Conservation (phyloP, 2,888 invertebrate genomes). For the Rhabditoides inermis region DNA sequence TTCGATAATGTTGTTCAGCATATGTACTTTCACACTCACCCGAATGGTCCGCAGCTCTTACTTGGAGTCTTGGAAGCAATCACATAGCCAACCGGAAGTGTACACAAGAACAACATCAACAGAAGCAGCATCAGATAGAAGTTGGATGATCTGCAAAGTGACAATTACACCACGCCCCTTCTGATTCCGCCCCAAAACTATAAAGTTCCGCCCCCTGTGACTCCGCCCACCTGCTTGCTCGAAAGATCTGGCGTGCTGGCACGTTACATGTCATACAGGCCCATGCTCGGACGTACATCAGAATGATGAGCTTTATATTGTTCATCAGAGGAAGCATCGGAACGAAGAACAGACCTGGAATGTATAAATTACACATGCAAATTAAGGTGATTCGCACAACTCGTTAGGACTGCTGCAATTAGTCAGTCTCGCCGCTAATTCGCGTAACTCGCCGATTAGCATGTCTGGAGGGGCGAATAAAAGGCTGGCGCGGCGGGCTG, state of each 20-base stretch:
- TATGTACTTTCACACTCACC: conserved; percentile 48
- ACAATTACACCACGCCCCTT: too few relatives aligned
- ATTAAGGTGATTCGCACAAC: too few relatives aligned
- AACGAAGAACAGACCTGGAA: conserved; percentile 90
- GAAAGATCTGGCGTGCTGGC: conserved; percentile 84
- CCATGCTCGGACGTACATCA: conserved; percentile 93
- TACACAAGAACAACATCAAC: conserved; percentile 89
- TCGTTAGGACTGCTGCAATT: too few relatives aligned
- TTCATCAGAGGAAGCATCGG: conserved; percentile 84
- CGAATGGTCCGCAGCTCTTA: conserved; percentile 92
- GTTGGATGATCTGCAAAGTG: conserved; percentile 66
- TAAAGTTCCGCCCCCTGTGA: too few relatives aligned
- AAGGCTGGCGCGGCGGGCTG: too few relatives aligned
- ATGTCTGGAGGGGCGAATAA: too few relatives aligned
- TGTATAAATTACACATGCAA: too few relatives aligned
- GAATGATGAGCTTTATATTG: conserved; percentile 76
- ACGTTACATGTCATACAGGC: conserved; percentile 90
- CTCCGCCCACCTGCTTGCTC: conserved; percentile 62
- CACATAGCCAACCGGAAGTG: conserved; percentile 86
- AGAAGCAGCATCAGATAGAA: conserved; percentile 67
- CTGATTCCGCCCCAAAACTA: too few relatives aligned
- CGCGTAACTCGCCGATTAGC: too few relatives aligned
- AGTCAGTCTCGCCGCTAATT: too few relatives aligned
- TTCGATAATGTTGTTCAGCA: too few relatives aligned
- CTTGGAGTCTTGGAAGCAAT: conserved; percentile 87